Conservation (phyloP, 2,113 vertebrate species). For the Syngnathus typhle region DNA sequence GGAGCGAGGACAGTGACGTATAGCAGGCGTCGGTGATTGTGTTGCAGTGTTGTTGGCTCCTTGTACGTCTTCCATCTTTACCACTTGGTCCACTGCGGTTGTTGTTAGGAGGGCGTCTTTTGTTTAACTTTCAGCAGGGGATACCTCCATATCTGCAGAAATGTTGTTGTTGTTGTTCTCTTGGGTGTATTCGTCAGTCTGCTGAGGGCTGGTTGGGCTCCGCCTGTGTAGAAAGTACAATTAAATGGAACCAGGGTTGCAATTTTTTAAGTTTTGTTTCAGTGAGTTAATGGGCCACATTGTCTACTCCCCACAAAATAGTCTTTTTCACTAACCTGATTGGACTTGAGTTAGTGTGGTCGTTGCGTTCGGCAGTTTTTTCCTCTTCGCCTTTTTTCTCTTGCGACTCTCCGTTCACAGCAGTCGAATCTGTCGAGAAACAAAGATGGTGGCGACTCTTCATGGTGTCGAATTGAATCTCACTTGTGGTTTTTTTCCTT, state of each 20-base stretch:
- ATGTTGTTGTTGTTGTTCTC: slow-evolving; percentile 49
- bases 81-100: slow-evolving; percentile 54
- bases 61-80: slow-evolving; percentile 43
- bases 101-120: slow-evolving; percentile 9
- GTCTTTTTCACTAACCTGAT: slow-evolving; percentile 49
- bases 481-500: not conserved
- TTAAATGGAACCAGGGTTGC: not conserved
- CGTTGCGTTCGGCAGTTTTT: slow-evolving; percentile 43
- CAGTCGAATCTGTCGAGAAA: slow-evolving; percentile 64
- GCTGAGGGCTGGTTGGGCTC: slow-evolving; percentile 57
- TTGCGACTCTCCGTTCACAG: slow-evolving; percentile 83
- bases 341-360: slow-evolving; percentile 53
- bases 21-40: slow-evolving; percentile 28
- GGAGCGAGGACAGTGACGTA: slow-evolving; percentile 37
- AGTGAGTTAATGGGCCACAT: not conserved
- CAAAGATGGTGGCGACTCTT: no score
- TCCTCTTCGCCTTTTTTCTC: slow-evolving; percentile 66
- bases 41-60: not conserved
- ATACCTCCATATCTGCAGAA: slow-evolving; percentile 50
- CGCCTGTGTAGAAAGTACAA: slow-evolving; percentile 28
- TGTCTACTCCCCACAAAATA: not conserved
- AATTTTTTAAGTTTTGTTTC: not conserved
- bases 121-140: slow-evolving; percentile 65
- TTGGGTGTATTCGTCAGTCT: slow-evolving; percentile 42
- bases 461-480: not conserved